These are phyloP conservation scores for Sialia sialis DNA, from an alignment of 2,113 vertebrate species.

Conservation along the genomic window DNA sequence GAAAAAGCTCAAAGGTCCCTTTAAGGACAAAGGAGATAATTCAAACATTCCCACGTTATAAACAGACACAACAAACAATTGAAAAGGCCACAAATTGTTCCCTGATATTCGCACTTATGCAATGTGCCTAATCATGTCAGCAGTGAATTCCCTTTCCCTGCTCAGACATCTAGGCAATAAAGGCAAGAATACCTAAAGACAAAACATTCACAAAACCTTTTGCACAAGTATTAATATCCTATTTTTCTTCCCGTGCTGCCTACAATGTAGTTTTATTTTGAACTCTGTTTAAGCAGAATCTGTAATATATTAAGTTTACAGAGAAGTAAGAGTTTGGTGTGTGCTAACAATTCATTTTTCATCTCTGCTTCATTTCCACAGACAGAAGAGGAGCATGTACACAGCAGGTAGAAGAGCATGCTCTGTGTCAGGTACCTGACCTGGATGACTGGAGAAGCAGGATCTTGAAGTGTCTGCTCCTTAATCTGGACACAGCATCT, in stretches of 20 bases:
- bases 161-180: neutral
- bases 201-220: neutral
- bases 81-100: neutral
- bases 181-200: neutral
- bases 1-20: neutral
- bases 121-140: rapidly evolving
- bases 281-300: neutral
- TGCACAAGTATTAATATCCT: neutral
- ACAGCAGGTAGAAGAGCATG: neutral
- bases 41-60: neutral
- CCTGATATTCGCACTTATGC: neutral
- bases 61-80: neutral
- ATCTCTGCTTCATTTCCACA: neutral
- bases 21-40: neutral
- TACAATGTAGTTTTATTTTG: neutral
- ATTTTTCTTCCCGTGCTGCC: neutral
- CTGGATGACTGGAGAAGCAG: neutral
- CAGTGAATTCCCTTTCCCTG: neutral
- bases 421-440: neutral
- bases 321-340: neutral
- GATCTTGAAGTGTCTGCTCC: neutral
- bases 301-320: neutral
- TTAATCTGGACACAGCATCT: neutral
- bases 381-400: neutral
- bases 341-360: neutral